Evolutionary conservation across 2,797 vertebrate genomes (phyloP), one percentile per base, ranked within the genome.

Genomic region (Apodemus agrarius): DNA sequence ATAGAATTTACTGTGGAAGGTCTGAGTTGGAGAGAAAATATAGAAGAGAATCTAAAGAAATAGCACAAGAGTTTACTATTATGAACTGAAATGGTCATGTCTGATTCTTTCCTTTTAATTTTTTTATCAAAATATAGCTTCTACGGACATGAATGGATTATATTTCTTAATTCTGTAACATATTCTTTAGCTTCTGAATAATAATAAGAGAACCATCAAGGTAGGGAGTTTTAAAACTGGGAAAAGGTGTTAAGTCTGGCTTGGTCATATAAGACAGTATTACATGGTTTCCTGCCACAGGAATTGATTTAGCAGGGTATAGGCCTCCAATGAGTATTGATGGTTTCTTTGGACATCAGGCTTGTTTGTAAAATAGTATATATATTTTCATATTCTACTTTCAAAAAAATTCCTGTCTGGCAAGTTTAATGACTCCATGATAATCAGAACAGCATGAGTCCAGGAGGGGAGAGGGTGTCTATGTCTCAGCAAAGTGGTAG

Each of bases 191-290:
- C 59, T 22, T 96, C 34, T 69, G 49, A 46, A 24, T 1, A 52
- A 6, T 37, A 67, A n/a, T 3, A 59, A 5, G 52, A 11, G 24
- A 93, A 49, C 16, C 22, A 46, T 46, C 61, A 46, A 54, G 17
- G 0, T 0, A 76, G 31, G 22, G 4, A 49, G 16, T 21, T 24
- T 12, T 52, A 29, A 12, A 7, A 52, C 7, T 31, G 4, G 17
- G 22, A n/a, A 24, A 69, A 34, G 65, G 14, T 69, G 65, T 17
- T 69, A 14, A 69, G 34, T 69, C 31, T 69, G 31, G 65, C 31
- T 69, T 69, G 0, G 34, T 31, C 31, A 69, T 69, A 13, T 69
- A 16, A 67, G 14, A 34, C 34, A 16, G 31, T 7, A 69, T 69
- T 69, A n/a, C 65, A 34, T 69, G 2, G 13, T n/a, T 34, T 69